These are phyloP conservation scores for Muschampia plurimacula DNA, from an alignment of 2,888 invertebrate genomes.

Conservation along the genomic window DNA sequence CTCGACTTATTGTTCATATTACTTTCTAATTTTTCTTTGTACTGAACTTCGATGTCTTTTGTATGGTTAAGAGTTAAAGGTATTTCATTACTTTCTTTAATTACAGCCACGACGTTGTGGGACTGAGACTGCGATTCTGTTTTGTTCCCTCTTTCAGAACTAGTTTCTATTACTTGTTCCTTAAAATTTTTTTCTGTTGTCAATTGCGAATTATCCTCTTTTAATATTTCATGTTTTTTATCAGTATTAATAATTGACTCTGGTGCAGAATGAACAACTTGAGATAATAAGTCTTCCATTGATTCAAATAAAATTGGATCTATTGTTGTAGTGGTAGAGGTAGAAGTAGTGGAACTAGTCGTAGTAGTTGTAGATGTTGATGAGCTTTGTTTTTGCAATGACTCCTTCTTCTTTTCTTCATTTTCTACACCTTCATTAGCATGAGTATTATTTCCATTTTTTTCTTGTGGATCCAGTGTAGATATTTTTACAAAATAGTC, in stretches of 20 bases:
- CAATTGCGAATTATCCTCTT: slow-evolving; percentile 14
- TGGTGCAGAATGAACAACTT: slow-evolving; percentile 70
- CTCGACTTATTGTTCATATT: slow-evolving; percentile 8
- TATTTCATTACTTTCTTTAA: background rate
- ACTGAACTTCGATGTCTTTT: slow-evolving; percentile 14
- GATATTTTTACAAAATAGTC: slow-evolving; percentile 75
- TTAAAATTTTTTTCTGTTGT: slow-evolving; percentile 6
- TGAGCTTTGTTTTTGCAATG: slow-evolving; percentile 36
- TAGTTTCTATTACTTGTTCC: slow-evolving; percentile 4
- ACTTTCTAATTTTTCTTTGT: slow-evolving; percentile 9
- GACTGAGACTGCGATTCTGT: slow-evolving; percentile 12
- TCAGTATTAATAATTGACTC: slow-evolving; percentile 51
- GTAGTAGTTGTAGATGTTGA: slow-evolving; percentile 46
- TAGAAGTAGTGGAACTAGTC: slow-evolving; percentile 33
- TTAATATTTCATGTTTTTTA: slow-evolving; percentile 48
- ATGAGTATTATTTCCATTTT: slow-evolving; percentile 43
- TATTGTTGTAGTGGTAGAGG: slow-evolving; percentile 59
- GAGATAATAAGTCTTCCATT: slow-evolving; percentile 80
- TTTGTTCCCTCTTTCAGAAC: background rate
- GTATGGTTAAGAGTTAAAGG: slow-evolving; percentile 1
- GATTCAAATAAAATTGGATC: slow-evolving; percentile 77
- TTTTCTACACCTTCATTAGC: slow-evolving; percentile 34
- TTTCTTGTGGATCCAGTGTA: slow-evolving; percentile 67
- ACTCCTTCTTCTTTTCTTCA: slow-evolving; percentile 25
- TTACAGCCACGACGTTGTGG: background rate